Evolutionary conservation across 2,888 invertebrate species (phyloP).

Genomic region (Deilephila porcellus): DNA sequence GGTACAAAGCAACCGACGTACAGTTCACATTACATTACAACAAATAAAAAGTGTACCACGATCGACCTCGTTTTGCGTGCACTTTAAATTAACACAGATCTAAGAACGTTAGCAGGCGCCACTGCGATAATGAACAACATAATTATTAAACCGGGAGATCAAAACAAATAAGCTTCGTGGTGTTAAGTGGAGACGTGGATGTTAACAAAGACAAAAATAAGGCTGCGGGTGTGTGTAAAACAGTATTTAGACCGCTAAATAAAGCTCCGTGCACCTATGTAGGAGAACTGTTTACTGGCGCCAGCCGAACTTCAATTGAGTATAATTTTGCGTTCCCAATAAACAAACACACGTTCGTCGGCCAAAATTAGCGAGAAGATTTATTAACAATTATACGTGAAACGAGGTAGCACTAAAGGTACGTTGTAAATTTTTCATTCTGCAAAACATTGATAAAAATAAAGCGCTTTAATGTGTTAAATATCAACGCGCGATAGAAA

Average conservation of each 20-base stretch:
- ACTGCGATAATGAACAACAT: conserved; percentile 36
- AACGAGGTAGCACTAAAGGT: neutral
- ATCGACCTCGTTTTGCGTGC: conserved; percentile 38
- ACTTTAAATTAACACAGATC: conserved; percentile 43
- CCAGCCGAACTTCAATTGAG: conserved; percentile 16
- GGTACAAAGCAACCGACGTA: conserved; percentile 44
- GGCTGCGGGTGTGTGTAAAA: neutral
- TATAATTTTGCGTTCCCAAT: conserved; percentile 24
- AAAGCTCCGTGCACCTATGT: conserved; percentile 14
- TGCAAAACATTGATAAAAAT: neutral
- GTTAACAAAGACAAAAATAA: conserved; percentile 8
- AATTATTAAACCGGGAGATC: conserved; percentile 27
- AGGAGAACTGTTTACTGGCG: conserved; percentile 21
- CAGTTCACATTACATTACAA: conserved; percentile 45
- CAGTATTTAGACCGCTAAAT: neutral
- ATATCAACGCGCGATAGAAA: conserved; percentile 32
- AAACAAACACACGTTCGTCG: conserved; percentile 20
- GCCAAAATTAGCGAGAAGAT: conserved; percentile 36
- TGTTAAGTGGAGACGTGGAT: conserved; percentile 7
- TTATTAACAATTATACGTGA: conserved; percentile 28
- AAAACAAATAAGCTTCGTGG: conserved; percentile 27
- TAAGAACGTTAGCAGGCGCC: conserved; percentile 40
- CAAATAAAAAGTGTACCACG: conserved; percentile 51
- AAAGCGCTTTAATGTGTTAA: neutral
- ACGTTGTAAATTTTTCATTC: conserved; percentile 32